Percentiles rank a stretch among this genome's conserved stretches.
Evolutionary conservation across 2,888 invertebrate genomes (phyloP).

Genomic region (Rhogogaster chlorosoma): DNA sequence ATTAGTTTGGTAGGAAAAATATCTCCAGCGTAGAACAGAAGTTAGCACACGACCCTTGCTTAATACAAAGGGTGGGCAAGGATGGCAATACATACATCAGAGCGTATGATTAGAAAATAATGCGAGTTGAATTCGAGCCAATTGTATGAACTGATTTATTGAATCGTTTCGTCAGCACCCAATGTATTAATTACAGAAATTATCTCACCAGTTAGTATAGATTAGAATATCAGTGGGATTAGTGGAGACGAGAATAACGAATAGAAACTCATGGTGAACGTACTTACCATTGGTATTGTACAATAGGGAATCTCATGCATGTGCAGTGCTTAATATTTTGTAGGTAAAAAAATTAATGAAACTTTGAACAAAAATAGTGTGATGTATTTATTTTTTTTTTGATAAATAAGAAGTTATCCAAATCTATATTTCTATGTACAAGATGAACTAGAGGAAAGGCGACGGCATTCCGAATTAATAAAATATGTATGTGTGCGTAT

Average conservation of each 20-base stretch:
- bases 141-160: conserved; percentile 2
- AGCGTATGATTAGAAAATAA: background rate
- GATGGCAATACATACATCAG: background rate
- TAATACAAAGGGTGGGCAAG: conserved; percentile 7
- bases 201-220: conserved; percentile 18
- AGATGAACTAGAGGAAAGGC: background rate
- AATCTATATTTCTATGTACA: conserved; percentile 1
- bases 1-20: background rate
- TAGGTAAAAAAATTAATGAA: conserved; percentile 52
- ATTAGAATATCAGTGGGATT: conserved; percentile 25
- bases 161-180: background rate
- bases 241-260: conserved; percentile 43
- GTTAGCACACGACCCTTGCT: background rate
- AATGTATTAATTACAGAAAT: conserved; percentile 21
- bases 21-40: background rate
- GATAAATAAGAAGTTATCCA: background rate
- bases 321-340: conserved; percentile 56
- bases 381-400: conserved; percentile 35
- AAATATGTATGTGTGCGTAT: conserved; percentile 10
- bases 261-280: conserved; percentile 56
- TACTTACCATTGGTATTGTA: conserved; percentile 61
- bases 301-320: conserved; percentile 60
- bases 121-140: background rate
- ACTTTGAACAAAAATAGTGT: conserved; percentile 50
- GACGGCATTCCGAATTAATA: conserved; percentile 3